Base-by-base conservation (phyloP, 2,797 vertebrate genomes). In the Lagodon rhomboides region DNA sequence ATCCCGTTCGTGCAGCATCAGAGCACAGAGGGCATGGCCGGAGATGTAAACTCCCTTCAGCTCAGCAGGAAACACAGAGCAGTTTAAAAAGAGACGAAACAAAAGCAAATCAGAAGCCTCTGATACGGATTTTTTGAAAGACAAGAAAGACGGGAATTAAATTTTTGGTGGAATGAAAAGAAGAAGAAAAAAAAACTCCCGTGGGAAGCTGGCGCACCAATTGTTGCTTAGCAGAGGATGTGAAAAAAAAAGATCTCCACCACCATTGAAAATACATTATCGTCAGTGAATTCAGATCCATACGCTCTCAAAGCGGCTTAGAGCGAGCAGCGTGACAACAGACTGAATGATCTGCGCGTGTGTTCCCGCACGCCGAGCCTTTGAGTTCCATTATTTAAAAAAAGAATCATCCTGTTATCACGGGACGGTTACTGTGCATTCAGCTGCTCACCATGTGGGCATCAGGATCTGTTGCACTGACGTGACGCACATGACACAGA, bases 401-500 rank as follows among this genome's bases (percentile, higher is more conserved):
- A 34, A 51, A 62, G 68, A 84, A 54, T 71, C 77, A 88, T 85
- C 75, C 78, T 6, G 55, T 82, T 77, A 85, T 82, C 84, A 85
- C 46, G 20, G 51, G 70, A 55, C 30, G 67, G 77, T 81, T 46
- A 22, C 65, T 23, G 84, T 44, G 80, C 85, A 64, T 88, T 85
- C 85, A 90, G 89, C 91, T 85, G 88, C 72, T 61, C 53, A 25
- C 77, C 77, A 86, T 79, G 86, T 82, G 89, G 76, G 69, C 69
- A 75, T 12, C 69, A 12, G 75, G 34, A 69, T 80, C 75, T 43
- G 64, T 86, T 51, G 77, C 83, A 56, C 62, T 87, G 85, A 91
- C 68, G 76, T 86, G 92, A 89, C 77, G 87, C 89, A 92, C 89
- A 83, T 91, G 89, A 90, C 93, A 91, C 85, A 5, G 69, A 68